Conservation (phyloP, 2,113 vertebrate genomes). For the Tetraodon nigroviridis region DNA sequence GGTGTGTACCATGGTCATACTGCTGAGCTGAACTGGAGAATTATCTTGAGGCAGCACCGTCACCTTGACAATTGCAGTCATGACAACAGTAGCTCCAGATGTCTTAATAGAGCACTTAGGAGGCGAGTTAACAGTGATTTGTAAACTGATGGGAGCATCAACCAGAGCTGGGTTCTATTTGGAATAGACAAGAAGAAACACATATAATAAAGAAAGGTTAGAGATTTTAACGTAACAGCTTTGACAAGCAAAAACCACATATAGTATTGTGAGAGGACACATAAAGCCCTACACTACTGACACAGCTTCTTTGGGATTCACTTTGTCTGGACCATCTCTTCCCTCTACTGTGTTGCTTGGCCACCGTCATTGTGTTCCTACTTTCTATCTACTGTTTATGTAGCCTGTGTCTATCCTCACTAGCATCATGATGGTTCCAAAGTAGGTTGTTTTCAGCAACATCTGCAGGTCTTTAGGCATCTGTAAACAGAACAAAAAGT, state of each 20-base stretch:
- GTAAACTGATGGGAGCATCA: constrained; percentile 81
- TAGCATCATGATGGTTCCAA: constrained; percentile 84
- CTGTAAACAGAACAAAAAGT: constrained; percentile 59
- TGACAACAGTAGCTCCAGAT: constrained; percentile 76
- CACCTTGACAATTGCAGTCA: constrained; percentile 82
- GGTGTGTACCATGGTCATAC: constrained; percentile 85
- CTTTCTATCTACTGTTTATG: no score
- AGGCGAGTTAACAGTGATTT: constrained; percentile 73
- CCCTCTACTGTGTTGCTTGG: neutral
- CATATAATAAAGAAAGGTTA: no score
- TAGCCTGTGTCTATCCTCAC: constrained; percentile 58
- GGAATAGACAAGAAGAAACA: neutral
- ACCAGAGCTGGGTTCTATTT: constrained; percentile 75
- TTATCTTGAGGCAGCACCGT: constrained; percentile 71
- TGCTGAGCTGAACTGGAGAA: constrained; percentile 81
- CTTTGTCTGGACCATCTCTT: neutral
- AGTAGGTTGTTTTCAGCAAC: constrained; percentile 88
- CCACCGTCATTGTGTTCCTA: no score
- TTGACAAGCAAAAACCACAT: no score
- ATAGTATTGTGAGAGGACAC: no score
- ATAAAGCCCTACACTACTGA: no score
- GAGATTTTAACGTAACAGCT: no score
- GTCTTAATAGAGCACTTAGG: constrained; percentile 85
- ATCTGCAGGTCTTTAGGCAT: constrained; percentile 88
- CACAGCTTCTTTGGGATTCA: neutral